A percentile compares a stretch with the other conserved stretches of the same genome.
Conservation (phyloP, 2,797 vertebrate genomes). For the Orientallactaga sibirica region DNA sequence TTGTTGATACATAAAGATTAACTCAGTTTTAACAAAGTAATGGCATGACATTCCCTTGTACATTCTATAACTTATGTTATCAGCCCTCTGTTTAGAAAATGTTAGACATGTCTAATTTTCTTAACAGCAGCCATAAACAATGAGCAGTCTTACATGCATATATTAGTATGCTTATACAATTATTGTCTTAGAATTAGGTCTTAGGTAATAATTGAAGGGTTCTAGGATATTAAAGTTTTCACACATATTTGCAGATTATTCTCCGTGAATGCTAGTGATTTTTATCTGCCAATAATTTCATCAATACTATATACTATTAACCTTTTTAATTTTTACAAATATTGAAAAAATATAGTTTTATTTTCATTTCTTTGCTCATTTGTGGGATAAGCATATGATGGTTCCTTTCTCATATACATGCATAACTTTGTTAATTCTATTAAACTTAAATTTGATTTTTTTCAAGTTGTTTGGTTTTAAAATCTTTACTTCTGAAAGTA, state of each 20-base stretch:
- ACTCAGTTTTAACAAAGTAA: background rate
- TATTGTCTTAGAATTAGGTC: background rate
- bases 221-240: background rate
- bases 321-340: background rate
- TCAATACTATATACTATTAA: background rate
- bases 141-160: background rate
- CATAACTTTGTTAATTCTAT: background rate
- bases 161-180: background rate
- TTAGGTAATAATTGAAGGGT: background rate
- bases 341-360: background rate
- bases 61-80: slow-evolving; percentile 24
- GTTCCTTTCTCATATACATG: background rate
- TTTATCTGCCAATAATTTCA: slow-evolving; percentile 33
- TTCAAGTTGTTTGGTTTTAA: slow-evolving; percentile 25
- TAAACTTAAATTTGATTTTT: slow-evolving; percentile 6
- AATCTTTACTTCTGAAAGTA: slow-evolving; percentile 36
- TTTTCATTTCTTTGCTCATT: slow-evolving; percentile 47
- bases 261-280: slow-evolving; percentile 15
- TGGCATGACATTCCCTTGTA: background rate
- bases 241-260: slow-evolving; percentile 1
- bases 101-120: slow-evolving; percentile 1
- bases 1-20: background rate
- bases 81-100: background rate
- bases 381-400: background rate
- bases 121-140: background rate